Conservation (phyloP, 1,140 invertebrate species). For the Megathymus violae region DNA sequence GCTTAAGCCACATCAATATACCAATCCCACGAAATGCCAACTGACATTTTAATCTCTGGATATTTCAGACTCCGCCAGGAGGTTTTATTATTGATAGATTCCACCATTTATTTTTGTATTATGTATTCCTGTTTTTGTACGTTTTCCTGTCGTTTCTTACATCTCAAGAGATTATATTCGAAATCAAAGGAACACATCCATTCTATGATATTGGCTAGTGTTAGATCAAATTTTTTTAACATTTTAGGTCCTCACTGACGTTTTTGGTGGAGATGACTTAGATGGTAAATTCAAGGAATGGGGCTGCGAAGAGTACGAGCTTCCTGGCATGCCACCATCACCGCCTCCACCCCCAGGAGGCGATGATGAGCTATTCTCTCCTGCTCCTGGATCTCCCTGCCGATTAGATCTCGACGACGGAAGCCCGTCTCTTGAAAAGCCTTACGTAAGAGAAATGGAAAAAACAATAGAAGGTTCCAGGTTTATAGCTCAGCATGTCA, state of each 20-base stretch:
- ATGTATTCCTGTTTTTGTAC: no score
- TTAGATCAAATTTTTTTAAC: slow-evolving; percentile 17
- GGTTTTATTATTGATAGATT: slow-evolving; percentile 31
- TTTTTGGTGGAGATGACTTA: slow-evolving; percentile 88
- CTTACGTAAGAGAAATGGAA: slow-evolving; percentile 91
- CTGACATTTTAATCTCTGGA: slow-evolving; percentile 55
- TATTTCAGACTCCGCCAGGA: slow-evolving; percentile 19
- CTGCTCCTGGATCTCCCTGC: slow-evolving; percentile 84
- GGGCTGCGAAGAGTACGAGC: slow-evolving; percentile 89
- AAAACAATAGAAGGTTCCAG: slow-evolving; percentile 94
- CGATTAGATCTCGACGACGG: slow-evolving; percentile 85
- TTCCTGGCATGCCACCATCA: slow-evolving; percentile 86
- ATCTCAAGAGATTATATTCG: no score
- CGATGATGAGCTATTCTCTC: slow-evolving; percentile 92
- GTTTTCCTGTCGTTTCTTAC: slow-evolving; percentile 19
- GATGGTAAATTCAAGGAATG: slow-evolving; percentile 89
- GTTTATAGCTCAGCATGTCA: slow-evolving; percentile 97
- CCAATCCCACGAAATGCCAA: slow-evolving; percentile 44
- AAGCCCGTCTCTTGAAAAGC: slow-evolving; percentile 91
- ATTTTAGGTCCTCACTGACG: slow-evolving; percentile 86
- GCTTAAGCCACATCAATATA: slow-evolving; percentile 71
- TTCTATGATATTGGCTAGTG: slow-evolving; percentile 10
- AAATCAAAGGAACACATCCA: no score
- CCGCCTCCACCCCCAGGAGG: slow-evolving; percentile 89
- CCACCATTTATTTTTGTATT: slow-evolving; percentile 17